Conservation (phyloP, 2,113 vertebrate species). For the Electrona antarctica region DNA sequence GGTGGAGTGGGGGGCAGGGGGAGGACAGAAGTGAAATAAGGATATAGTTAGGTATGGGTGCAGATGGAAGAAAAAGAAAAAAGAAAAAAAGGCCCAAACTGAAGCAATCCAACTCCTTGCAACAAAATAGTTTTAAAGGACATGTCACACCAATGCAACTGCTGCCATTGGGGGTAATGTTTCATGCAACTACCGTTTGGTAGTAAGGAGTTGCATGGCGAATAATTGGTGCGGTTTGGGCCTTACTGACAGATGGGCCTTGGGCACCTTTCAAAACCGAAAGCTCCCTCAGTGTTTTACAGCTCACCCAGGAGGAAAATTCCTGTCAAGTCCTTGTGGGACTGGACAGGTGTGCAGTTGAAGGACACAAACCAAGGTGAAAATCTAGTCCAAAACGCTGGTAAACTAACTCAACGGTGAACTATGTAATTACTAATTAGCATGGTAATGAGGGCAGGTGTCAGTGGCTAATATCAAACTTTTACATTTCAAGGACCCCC, state of each 20-base stretch:
- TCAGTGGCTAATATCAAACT: no score
- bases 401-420: background rate
- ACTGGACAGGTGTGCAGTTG: background rate
- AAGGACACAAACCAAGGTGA: slow-evolving; percentile 1
- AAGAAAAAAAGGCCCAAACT: background rate
- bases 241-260: slow-evolving; percentile 62
- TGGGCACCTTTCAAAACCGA: slow-evolving; percentile 49
- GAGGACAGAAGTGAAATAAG: slow-evolving; percentile 6
- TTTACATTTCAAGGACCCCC: no score
- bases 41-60: background rate
- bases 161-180: no score
- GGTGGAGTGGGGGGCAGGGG: no score
- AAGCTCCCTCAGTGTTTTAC: slow-evolving; percentile 52
- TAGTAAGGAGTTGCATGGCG: no score
- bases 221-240: no score
- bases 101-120: no score
- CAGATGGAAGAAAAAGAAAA: background rate
- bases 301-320: slow-evolving; percentile 41
- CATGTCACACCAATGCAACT: no score
- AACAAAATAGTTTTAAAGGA: no score
- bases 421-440: no score
- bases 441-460: no score
- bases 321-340: slow-evolving; percentile 8
- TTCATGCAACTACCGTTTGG: no score
- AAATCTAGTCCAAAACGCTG: slow-evolving; percentile 8